Evolutionary conservation across 2,888 invertebrate genomes (phyloP), one percentile per base, ranked within the genome.

Genomic region (Brachyptera risi): DNA sequence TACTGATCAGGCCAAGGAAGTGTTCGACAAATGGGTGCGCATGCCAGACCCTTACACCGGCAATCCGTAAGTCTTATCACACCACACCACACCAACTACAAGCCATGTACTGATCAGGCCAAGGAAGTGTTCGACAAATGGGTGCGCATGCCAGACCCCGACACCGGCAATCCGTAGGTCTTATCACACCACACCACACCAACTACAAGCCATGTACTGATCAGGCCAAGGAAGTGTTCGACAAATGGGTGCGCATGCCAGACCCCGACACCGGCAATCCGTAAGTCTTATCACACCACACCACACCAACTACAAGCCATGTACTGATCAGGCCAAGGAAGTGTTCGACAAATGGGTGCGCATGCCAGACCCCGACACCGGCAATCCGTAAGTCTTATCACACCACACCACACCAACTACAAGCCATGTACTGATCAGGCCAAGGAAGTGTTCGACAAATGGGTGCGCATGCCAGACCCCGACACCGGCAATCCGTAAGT

Each of bases 401-500:
- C n/a, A n/a, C n/a, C n/a, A n/a, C n/a, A n/a, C 69, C 81, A 83
- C 58, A 85, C 87, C 31, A 90, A 90, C 0, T 90, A 89, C 74
- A 80, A 81, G 62, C 88, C 89, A 0, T 93, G 92, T 71, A 81
- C 92, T 40, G 78, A 82, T 66, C 87, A 88, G 69, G 89, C 92
- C 0, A 86, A 87, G 69, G 78, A 79, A 2, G 85, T 86, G 37
- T 93, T 81, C 72, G 79, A 80, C 59, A 81, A 84, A 67, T 92
- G 92, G 92, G 86, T 90, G 83, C 79, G 83, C 49, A 82, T 81
- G 19, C 80, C 83, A 38, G 83, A 85, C 68, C 90, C 90, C 4
- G 88, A 90, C 73, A 85, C 84, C 69, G 87, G 88, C 67, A 90
- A 88, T 73, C 89, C 89, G 91, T 92, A 73, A 82, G 85, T 81